Base-by-base conservation (phyloP, 2,113 vertebrate genomes). In the Panurus biarmicus region DNA sequence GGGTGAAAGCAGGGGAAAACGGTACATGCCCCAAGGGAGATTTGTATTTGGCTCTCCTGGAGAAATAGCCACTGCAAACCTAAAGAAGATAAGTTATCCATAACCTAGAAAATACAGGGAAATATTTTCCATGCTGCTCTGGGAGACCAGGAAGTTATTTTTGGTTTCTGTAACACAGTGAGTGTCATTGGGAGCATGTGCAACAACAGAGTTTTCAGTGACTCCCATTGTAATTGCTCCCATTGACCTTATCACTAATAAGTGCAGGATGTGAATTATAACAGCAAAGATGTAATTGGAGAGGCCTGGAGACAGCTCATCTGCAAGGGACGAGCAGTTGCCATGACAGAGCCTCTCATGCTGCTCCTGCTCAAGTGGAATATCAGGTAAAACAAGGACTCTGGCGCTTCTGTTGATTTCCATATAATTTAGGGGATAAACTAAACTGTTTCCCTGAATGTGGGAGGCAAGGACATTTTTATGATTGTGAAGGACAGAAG, bases 61-160 rank as follows among this genome's bases (percentile, higher is more conserved):
- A 79, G 87, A 83, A 86, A 53, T 5, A 72, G n/a, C 79, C 69
- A 66, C 87, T 21, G 40, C 47, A 81, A 94, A 80, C 48, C 48
- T 94, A 75, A 69, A 74, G 95, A 81, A 90, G 45, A 78, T 94
- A 97, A 96, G 79, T 78, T 95, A 95, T 94, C 91, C 75, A 83
- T 94, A 95, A 95, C 87, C 78, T 74, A 88, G 51, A 96, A 97
- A 96, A 90, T 81, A 66, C 45, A 86, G 88, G 75, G 75, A 94
- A 95, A 94, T 96, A 93, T 95, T 97, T 97, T 96, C 79, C 90
- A 57, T 1, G n/a, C 93, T 0, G 3, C 61, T 95, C 38, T 91
- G 89, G 87, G 87, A 94, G 85, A 93, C 38, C 85, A 94, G 96
- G 95, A 96, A 96, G 90, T 97, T 95, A 97, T 97, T 97, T 95